These are phyloP conservation scores for Eurois occulta DNA, from an alignment of 2,888 invertebrate species.

Conservation along the genomic window DNA sequence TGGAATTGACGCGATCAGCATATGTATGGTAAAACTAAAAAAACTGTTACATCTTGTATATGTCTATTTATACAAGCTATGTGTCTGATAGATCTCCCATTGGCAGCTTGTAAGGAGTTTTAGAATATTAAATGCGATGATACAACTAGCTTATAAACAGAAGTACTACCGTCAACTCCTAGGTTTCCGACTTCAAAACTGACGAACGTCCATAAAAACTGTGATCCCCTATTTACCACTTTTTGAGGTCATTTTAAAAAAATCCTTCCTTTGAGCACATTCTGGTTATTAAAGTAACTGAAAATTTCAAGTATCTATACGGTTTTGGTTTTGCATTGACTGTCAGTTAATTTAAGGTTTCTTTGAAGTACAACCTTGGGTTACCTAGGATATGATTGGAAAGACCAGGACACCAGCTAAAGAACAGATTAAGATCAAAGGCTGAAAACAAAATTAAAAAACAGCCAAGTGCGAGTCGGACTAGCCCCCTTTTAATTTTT, in stretches of 20 bases:
- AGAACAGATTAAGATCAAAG: background rate
- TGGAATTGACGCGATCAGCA: no score
- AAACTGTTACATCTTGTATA: no score
- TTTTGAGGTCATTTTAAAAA: background rate
- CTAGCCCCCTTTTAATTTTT: no score
- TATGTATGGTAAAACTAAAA: no score
- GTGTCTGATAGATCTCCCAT: background rate
- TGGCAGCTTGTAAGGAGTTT: background rate
- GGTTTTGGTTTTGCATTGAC: background rate
- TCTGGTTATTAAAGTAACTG: background rate
- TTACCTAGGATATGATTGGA: background rate
- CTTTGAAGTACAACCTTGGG: background rate
- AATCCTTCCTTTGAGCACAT: background rate
- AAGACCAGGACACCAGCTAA: background rate
- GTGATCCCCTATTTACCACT: accelerated
- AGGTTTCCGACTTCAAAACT: background rate
- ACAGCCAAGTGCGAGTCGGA: no score
- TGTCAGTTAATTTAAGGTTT: background rate
- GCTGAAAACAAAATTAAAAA: background rate
- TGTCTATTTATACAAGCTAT: no score
- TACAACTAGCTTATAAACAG: no score
- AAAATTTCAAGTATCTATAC: background rate
- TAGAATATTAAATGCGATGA: no score
- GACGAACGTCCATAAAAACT: background rate
- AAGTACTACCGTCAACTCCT: no score